A percentile compares a stretch with the other conserved stretches of the same genome.
These are phyloP conservation scores for Melieria omissa DNA, from an alignment of 2,888 invertebrate species.

Conservation along the genomic window DNA sequence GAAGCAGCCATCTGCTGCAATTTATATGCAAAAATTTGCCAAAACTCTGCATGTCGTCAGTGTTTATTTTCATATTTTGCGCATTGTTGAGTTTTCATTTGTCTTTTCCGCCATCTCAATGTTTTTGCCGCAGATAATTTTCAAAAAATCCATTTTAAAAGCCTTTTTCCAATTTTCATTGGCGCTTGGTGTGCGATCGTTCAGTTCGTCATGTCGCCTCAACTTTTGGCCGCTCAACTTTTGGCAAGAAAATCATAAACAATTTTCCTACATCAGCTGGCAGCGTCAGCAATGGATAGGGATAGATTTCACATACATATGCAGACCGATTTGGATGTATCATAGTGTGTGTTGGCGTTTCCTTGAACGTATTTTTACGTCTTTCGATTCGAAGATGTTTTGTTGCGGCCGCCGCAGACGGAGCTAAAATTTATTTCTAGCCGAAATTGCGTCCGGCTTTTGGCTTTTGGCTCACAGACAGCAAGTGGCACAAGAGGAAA, in stretches of 20 bases:
- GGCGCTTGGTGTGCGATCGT: conserved; percentile 24
- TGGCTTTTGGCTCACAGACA: no score
- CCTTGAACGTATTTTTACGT: no score
- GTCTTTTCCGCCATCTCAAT: neutral
- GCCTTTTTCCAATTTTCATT: conserved; percentile 37
- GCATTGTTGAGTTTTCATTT: conserved; percentile 14
- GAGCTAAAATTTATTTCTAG: no score
- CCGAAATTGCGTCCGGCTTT: no score
- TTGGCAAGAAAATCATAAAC: conserved; percentile 25
- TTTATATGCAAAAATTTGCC: conserved; percentile 25
- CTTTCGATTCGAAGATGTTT: no score
- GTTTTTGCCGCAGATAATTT: conserved; percentile 22
- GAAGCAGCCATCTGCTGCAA: neutral
- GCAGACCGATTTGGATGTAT: no score
- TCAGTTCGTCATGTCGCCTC: conserved; percentile 16
- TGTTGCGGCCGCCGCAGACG: no score
- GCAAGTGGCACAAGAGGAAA: no score
- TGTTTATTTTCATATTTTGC: conserved; percentile 44
- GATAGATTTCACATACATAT: no score
- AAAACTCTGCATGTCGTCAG: conserved; percentile 42
- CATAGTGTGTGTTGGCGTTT: no score
- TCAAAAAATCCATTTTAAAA: conserved; percentile 22
- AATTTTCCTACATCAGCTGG: conserved; percentile 8
- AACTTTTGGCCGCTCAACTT: conserved; percentile 7
- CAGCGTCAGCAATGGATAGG: neutral